Evolutionary conservation across 1,140 invertebrate genomes (phyloP).

Genomic region (Planococcus citri): DNA sequence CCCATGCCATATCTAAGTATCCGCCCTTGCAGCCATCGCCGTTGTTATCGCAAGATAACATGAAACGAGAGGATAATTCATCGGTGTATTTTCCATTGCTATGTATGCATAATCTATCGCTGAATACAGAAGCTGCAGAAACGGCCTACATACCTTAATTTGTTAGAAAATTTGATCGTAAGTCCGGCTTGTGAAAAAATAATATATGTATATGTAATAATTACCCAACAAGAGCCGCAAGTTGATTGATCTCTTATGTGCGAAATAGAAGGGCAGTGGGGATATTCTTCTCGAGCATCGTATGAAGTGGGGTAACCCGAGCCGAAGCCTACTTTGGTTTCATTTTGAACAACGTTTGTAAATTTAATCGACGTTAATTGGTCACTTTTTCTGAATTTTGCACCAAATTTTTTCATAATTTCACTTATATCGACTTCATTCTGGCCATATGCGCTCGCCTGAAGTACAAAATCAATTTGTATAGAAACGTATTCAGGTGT

Average conservation of each 20-base stretch:
- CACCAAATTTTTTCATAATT: background rate
- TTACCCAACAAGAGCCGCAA: constrained; percentile 54
- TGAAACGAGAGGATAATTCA: constrained; percentile 48
- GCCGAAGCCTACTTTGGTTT: background rate
- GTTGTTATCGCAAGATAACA: constrained; percentile 30
- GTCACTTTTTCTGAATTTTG: background rate
- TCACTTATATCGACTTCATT: background rate
- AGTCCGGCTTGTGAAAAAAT: background rate
- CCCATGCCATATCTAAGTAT: constrained; percentile 11
- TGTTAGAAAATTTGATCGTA: background rate
- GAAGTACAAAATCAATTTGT: background rate
- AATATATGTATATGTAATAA: background rate
- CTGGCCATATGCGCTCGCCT: background rate
- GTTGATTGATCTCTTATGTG: constrained; percentile 64
- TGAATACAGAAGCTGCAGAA: constrained; percentile 47
- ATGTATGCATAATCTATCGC: constrained; percentile 54
- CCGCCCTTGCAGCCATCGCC: constrained; percentile 24
- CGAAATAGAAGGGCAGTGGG: constrained; percentile 65
- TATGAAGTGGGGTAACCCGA: constrained; percentile 37
- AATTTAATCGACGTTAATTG: background rate
- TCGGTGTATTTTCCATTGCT: constrained; percentile 40
- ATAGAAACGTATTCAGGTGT: background rate
- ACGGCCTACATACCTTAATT: constrained; percentile 40
- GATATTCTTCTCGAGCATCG: constrained; percentile 67
- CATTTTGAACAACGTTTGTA: background rate